Conservation (phyloP, 2,797 vertebrate genomes). For the Gallinago stenura region DNA sequence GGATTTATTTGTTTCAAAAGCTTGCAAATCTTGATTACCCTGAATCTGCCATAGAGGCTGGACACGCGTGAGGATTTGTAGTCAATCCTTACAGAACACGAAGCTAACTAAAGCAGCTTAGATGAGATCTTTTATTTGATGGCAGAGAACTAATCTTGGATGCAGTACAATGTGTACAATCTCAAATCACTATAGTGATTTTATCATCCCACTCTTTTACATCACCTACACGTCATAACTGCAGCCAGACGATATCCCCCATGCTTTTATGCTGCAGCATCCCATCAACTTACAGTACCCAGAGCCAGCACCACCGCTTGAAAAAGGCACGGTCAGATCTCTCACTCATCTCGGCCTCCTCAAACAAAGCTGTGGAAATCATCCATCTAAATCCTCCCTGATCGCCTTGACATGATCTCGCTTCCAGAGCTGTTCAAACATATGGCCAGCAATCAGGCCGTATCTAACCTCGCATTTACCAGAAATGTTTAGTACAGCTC, state of each 20-base stretch:
- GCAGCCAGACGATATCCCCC: slow-evolving; percentile 1
- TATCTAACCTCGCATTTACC: neutral
- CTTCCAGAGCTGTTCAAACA: slow-evolving; percentile 43
- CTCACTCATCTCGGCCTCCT: neutral
- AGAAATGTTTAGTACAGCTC: neutral
- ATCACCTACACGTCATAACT: neutral
- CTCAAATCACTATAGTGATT: neutral
- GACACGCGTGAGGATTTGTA: slow-evolving; percentile 27
- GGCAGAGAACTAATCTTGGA: slow-evolving; percentile 1
- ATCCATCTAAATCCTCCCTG: slow-evolving; percentile 51
- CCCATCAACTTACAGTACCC: neutral
- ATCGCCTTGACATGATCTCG: neutral
- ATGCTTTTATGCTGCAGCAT: neutral
- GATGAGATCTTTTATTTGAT: neutral
- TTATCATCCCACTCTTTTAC: neutral
- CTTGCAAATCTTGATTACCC: slow-evolving; percentile 51
- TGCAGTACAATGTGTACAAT: neutral
- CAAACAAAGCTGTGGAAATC: slow-evolving; percentile 41
- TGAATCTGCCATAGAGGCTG: neutral
- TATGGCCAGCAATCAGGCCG: slow-evolving; percentile 22
- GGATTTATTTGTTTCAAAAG: slow-evolving; percentile 1
- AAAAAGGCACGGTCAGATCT: neutral
- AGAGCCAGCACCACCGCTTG: neutral
- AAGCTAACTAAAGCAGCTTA: slow-evolving; percentile 63
- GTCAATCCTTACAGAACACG: neutral